phyloP scores from a whole-genome alignment of 2,888 invertebrate genomes.

The Arrhopalites spinosus region DNA sequence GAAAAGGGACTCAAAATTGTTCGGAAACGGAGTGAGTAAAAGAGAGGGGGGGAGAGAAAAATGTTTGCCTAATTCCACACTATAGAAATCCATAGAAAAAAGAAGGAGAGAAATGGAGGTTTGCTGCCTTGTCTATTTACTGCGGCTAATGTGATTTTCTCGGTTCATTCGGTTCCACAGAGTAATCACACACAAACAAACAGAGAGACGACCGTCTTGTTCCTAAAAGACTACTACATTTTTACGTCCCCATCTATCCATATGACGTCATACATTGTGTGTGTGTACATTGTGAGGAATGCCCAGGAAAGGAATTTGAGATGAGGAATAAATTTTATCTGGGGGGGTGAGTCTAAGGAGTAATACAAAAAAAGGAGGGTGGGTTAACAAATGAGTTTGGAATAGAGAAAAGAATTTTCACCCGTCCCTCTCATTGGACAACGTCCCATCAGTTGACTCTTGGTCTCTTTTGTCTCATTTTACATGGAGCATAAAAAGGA shows the following conservation, averaged over 20 bases:
- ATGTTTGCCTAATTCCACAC: constrained; percentile 24
- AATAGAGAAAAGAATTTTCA: neutral
- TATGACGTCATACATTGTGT: no score
- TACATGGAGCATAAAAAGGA: no score
- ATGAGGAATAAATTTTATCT: no score
- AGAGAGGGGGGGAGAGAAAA: constrained; percentile 16
- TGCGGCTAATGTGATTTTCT: constrained; percentile 33
- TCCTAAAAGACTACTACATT: neutral
- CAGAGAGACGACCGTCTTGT: neutral
- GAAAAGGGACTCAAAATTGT: neutral
- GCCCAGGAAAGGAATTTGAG: no score
- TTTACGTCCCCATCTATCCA: no score
- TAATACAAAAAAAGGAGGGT: no score
- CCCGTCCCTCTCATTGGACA: neutral
- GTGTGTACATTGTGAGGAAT: no score
- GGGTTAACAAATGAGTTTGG: constrained; percentile 20
- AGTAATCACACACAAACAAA: constrained; percentile 26
- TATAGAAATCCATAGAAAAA: constrained; percentile 3
- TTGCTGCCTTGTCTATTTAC: constrained; percentile 24
- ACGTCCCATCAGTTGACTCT: no score
- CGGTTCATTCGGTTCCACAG: constrained; percentile 13
- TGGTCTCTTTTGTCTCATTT: neutral
- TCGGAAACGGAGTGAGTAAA: neutral
- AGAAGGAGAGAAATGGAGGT: neutral
- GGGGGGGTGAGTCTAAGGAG: no score